Percentiles rank a stretch among this genome's conserved stretches.
Conservation (phyloP, 2,888 invertebrate species). For the Hypomecis atomaria region DNA sequence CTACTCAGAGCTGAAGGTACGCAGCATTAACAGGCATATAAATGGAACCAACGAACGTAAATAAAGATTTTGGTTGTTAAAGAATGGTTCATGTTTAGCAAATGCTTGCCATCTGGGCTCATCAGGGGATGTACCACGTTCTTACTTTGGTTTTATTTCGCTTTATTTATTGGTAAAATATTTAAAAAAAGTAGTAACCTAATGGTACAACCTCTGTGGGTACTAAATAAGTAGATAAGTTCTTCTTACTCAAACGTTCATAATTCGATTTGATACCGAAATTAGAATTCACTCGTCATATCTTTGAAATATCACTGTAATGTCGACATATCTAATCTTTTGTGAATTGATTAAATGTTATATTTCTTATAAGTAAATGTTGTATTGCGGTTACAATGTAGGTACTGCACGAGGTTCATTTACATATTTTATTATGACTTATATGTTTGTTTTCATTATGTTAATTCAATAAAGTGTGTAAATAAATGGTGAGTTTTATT, state of each 20-base stretch:
- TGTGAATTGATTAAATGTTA: slow-evolving; percentile 79
- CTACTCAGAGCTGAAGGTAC: too few species aligned
- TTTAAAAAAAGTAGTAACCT: too few species aligned
- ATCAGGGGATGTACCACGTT: too few species aligned
- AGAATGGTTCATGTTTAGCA: too few species aligned
- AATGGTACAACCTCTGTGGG: too few species aligned
- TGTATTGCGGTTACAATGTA: slow-evolving; percentile 68
- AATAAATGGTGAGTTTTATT: slow-evolving; percentile 63
- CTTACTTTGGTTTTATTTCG: too few species aligned
- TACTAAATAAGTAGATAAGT: too few species aligned
- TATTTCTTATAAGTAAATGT: slow-evolving; percentile 71
- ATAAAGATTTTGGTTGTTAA: too few species aligned
- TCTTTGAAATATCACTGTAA: slow-evolving; percentile 77
- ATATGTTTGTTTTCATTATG: slow-evolving; percentile 83
- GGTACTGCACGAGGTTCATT: slow-evolving; percentile 74
- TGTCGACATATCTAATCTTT: slow-evolving; percentile 82
- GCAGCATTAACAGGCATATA: too few species aligned
- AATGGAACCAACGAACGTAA: too few species aligned
- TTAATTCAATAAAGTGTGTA: slow-evolving; percentile 85
- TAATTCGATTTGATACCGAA: background rate
- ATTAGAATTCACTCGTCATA: slow-evolving; percentile 66
- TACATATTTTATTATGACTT: slow-evolving; percentile 65
- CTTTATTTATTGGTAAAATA: too few species aligned
- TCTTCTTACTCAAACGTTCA: background rate
- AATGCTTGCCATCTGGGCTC: too few species aligned